Evolutionary conservation across 2,113 vertebrate species (phyloP), one percentile per base, ranked within the genome.

Genomic region (Hippopotamus amphibius): DNA sequence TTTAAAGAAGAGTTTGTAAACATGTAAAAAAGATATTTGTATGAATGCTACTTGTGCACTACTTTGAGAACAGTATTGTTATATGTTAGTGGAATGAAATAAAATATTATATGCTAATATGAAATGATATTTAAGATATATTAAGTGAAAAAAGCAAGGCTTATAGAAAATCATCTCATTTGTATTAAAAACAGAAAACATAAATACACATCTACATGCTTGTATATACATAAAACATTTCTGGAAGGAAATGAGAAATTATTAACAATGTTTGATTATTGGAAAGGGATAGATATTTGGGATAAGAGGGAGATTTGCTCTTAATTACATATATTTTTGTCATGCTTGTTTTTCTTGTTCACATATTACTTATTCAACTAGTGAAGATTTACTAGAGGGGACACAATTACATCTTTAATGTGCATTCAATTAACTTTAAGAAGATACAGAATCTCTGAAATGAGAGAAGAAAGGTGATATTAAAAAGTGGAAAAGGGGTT

Each of bases 341-440:
- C 10, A 37, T 59, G 46, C 48, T 88, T 96, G 13, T 71, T 88
- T 93, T 71, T 88, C 13, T 14, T 88, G 13, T 71, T 83, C 15
- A 84, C 14, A 53, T 88, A 72, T 93, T 83, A 88, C 14, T 79
- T 92, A 37, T 88, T 88, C 55, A 93, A 46, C 7, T 79, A 6
- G 33, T 84, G 81, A 69, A 72, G 33, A 83, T 77, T 93, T 79
- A 90, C 50, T 46, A 87, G 81, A 59, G 5, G 48, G 69, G 59
- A 68, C 19, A 84, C 55, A 90, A 91, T 79, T 69, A 11, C 17
- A 90, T 95, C 57, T 81, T 86, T 93, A 83, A 50, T 93, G 30
- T 85, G 16, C 6, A 74, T 21, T 92, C 43, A 87, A 15, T 87
- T 74, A 92, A 88, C 50, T 81, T 50, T 6, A 80, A 95, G 77